phyloP scores from a whole-genome alignment of 23 tunicate genomes.

The Oikopleura albicans region DNA sequence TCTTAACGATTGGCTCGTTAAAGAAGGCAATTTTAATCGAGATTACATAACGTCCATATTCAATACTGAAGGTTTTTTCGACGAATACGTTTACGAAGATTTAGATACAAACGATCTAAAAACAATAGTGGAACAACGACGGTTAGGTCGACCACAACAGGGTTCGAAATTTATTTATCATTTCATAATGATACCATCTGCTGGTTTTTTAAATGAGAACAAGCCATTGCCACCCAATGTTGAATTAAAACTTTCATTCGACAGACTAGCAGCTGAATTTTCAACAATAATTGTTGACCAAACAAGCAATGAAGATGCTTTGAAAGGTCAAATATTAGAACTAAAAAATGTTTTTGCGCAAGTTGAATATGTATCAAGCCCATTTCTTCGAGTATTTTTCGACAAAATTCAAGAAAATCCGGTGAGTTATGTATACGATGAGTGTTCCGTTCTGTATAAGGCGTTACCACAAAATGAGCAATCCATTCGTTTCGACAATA shows the following conservation, averaged over 20 bases:
- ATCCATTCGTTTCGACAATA: background rate
- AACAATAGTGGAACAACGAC: background rate
- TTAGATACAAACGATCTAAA: background rate
- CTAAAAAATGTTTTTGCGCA: background rate
- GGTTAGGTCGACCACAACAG: background rate
- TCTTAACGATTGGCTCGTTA: background rate
- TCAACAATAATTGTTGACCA: background rate
- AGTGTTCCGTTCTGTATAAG: background rate
- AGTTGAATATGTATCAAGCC: slow-evolving; percentile 9
- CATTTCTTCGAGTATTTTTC: background rate
- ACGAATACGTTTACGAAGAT: background rate
- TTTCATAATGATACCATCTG: background rate
- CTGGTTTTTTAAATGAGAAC: background rate
- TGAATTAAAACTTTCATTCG: background rate
- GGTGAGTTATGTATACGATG: background rate
- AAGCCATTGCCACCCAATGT: slow-evolving; percentile 2
- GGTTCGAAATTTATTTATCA: background rate
- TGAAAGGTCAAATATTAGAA: background rate
- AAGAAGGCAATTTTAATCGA: background rate
- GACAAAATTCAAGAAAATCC: background rate
- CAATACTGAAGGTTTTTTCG: background rate
- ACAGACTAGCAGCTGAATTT: background rate
- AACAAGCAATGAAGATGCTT: background rate
- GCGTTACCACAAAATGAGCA: background rate
- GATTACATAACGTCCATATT: background rate